A percentile compares a stretch with the other conserved stretches of the same genome.
Conservation (phyloP, 2,888 invertebrate genomes). For the Taenaris catops region DNA sequence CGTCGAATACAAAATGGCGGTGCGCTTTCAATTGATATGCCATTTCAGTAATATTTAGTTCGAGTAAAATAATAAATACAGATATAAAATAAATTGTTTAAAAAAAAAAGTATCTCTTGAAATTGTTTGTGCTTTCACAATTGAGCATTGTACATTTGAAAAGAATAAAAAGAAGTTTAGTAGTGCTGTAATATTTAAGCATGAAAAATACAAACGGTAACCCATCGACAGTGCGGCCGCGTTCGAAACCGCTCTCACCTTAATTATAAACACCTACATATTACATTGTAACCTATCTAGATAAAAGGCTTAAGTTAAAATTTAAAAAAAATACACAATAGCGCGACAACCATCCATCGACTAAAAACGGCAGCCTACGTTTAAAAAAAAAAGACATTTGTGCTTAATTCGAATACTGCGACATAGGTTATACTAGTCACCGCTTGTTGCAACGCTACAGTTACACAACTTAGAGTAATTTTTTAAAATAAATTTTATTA, state of each 20-base stretch:
- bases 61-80: constrained; percentile 6
- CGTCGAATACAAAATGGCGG: constrained; percentile 18
- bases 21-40: constrained; percentile 24
- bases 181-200: constrained; percentile 14
- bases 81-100: constrained; percentile 7
- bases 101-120: constrained; percentile 11
- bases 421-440: constrained; percentile 29
- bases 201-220: constrained; percentile 3
- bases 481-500: too few relatives aligned
- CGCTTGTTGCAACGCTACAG: constrained; percentile 18
- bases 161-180: constrained; percentile 6
- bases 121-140: constrained; percentile 20
- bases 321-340: constrained; percentile 39
- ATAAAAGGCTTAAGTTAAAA: constrained; percentile 54
- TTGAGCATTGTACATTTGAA: constrained; percentile 29
- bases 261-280: constrained; percentile 62
- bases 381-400: constrained; percentile 34
- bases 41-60: constrained; percentile 14
- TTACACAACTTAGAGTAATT: background rate
- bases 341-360: constrained; percentile 55
- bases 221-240: constrained; percentile 8
- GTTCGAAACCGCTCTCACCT: constrained; percentile 40
- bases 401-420: constrained; percentile 62
- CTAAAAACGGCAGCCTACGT: constrained; percentile 40
- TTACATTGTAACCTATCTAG: constrained; percentile 67